Evolutionary conservation across 2,113 vertebrate genomes (phyloP), one percentile per base, ranked within the genome.

Genomic region (Isurus oxyrinchus): DNA sequence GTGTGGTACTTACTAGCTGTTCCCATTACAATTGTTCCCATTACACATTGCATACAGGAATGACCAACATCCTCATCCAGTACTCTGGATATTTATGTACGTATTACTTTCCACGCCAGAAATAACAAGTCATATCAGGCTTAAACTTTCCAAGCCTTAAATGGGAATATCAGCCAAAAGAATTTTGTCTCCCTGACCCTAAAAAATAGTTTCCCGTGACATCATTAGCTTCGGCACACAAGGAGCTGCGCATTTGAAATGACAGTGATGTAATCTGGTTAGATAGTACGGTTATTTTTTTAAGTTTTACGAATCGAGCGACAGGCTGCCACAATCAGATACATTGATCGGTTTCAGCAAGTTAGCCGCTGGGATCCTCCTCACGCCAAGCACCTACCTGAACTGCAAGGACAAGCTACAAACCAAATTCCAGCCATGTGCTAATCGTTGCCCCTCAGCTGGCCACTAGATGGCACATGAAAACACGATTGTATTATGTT

Each of bases 31-130:
- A 21, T 63, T 72, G 44, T 69, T 95, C 94, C 67, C 94, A 95
- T 95, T 95, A 95, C 67, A 95, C 94, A 72, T 95, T 72, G 94
- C 94, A 95, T 44, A 95, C 67, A 95, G 94, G 94, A 95, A 95
- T 95, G 94, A 76, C 94, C 94, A 95, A 95, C 66, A 95, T 95
- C 94, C 67, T 95, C 27, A 44, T 95, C 66, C 27, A 53, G 23
- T 95, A 55, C 40, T 53, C 49, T 53, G 67, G 66, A 95, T 95
- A 72, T 72, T 95, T 94, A 40, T 94, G 90, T 66, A 94, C 59
- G 27, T 72, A 95, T 95, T 72, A 95, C 49, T 95, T 69, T 53
- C 94, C 31, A 95, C 10, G 94, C 94, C 94, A 95, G 94, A 95
- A 95, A 95, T 95, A 95, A 95, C 94, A 95, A 72, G 63, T 95